phyloP scores from a whole-genome alignment of 2,888 invertebrate genomes.

The Itoplectis maculator region DNA sequence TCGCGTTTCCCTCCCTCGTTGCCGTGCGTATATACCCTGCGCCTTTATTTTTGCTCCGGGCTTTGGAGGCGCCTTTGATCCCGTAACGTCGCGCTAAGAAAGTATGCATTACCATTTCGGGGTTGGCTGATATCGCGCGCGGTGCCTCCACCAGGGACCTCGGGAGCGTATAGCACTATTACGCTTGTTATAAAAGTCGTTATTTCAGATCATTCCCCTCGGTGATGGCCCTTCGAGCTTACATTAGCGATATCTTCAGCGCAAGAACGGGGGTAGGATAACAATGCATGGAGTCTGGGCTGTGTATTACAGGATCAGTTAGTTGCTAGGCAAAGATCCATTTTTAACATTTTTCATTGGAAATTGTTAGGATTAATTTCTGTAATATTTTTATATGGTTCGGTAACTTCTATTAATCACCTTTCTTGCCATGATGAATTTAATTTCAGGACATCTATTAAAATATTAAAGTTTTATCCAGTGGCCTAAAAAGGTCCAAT shows the following conservation, averaged over 20 bases:
- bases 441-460: not conserved
- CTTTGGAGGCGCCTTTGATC: conserved; percentile 40
- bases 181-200: not conserved
- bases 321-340: no score
- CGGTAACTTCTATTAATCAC: not conserved
- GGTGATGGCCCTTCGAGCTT: conserved; percentile 3
- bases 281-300: not conserved
- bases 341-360: no score
- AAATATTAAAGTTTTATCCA: no score
- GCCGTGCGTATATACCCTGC: not conserved
- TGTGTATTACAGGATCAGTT: not conserved
- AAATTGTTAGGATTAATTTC: no score
- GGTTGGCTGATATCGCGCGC: conserved; percentile 14
- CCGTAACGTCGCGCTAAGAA: conserved; percentile 3
- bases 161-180: not conserved
- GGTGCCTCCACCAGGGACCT: conserved; percentile 11
- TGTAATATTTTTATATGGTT: not conserved
- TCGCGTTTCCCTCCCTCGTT: not conserved
- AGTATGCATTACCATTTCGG: conserved; percentile 17
- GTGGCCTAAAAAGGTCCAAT: no score
- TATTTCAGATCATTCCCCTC: not conserved
- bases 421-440: not conserved
- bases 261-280: not conserved
- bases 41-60: conserved; percentile 41
- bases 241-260: not conserved